Evolutionary conservation across 2,113 vertebrate species (phyloP).

Genomic region (Buteo buteo): DNA sequence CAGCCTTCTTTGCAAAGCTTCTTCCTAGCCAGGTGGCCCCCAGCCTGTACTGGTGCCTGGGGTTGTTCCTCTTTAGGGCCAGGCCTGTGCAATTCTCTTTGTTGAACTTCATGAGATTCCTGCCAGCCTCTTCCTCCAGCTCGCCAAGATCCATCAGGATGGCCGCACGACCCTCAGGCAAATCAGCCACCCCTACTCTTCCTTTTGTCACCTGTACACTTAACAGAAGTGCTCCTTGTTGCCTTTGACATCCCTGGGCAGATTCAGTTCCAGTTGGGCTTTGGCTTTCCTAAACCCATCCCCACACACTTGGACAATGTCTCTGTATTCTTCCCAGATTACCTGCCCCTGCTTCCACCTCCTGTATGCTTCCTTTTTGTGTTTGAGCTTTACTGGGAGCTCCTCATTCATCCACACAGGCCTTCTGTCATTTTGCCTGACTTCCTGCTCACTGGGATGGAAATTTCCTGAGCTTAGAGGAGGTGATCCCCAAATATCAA

Average conservation of each 20-base stretch:
- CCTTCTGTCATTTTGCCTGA: too few species aligned
- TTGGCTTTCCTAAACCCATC: not conserved
- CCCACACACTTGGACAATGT: too few species aligned
- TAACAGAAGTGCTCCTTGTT: not conserved
- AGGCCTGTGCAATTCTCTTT: too few species aligned
- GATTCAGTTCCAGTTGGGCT: not conserved
- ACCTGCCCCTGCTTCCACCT: not conserved
- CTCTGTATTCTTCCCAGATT: not conserved
- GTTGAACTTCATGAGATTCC: not conserved
- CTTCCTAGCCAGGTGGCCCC: not conserved
- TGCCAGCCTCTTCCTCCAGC: not conserved
- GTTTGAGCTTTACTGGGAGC: not conserved
- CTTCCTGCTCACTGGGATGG: not conserved
- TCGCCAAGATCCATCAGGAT: too few species aligned
- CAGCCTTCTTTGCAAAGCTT: not conserved
- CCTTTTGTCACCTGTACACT: not conserved
- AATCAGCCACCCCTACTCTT: not conserved
- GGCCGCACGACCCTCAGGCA: rapidly evolving
- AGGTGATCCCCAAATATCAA: not conserved
- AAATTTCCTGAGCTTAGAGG: not conserved
- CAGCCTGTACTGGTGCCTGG: not conserved
- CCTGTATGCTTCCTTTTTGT: not conserved
- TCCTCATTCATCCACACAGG: too few species aligned
- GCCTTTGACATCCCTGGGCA: not conserved
- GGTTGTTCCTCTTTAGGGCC: not conserved